Evolutionary conservation across 2,888 invertebrate species (phyloP), one percentile per base, ranked within the genome.

Genomic region (Papilio gigon): DNA sequence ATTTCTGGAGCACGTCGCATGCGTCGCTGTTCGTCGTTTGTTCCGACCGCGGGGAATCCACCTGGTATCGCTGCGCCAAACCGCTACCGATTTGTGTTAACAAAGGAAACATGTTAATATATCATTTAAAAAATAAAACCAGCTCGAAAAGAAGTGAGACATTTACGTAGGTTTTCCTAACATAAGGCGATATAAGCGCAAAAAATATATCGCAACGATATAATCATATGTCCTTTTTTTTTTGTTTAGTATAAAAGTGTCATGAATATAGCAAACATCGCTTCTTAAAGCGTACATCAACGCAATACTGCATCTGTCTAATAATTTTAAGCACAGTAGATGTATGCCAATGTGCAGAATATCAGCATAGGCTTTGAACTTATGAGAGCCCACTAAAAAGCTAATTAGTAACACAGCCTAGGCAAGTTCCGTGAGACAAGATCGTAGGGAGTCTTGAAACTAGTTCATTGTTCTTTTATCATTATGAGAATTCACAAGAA

Each of bases 21-120:
- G 59, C 40, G 42, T 44, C 22, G n/a, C 27, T 40, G 27, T 22
- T 44, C 22, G n/a, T 20, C 30, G 27, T 22, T 25, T 65, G 35
- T 66, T 66, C 17, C 59, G 47, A 44, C 59, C 35, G 25, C 44
- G 65, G 65, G 70, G 42, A 58, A 42, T 47, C 42, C 22, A 17
- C 44, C 4, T 17, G 9, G 35, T 30, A 22, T 60, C 1, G 11
- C n/a, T 67, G 68, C 67, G 56, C 47, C 47, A 44, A 64, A 71
- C 72, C 72, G 74, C 68, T 71, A 69, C 42, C 68, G 37, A 71
- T 75, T 53, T 56, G 33, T 67, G 30, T 44, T 58, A 56, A 17
- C 40, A 27, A 27, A 40, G 17, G 17, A 37, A 42, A 14, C 17
- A 27, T 62, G 22, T 44, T 62, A 27, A 62, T 22, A 25, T 44